A percentile compares a stretch with the other conserved stretches of the same genome.
Conservation (phyloP, 2,888 invertebrate species). For the Cheilosia urbana region DNA sequence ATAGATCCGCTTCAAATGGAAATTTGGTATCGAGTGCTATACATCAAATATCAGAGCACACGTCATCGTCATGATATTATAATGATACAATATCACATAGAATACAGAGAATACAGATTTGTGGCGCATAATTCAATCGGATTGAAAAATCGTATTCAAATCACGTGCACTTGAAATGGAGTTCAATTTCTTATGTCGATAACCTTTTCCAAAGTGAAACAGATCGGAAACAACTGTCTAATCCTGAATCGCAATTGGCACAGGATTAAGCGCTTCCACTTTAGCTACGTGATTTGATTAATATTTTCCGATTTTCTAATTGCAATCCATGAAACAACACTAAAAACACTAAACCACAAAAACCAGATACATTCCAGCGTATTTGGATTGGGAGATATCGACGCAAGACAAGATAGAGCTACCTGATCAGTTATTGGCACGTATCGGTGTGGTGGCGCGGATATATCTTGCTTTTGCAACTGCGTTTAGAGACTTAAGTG, state of each 20-base stretch:
- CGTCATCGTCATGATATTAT: constrained; percentile 49
- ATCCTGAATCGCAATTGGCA: constrained; percentile 25
- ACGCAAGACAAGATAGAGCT: constrained; percentile 9
- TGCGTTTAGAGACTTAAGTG: not conserved
- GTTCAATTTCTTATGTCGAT: constrained; percentile 56
- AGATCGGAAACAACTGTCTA: not conserved
- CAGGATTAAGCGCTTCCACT: constrained; percentile 24
- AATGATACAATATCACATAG: constrained; percentile 51
- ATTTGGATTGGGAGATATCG: constrained; percentile 8
- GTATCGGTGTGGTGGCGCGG: constrained; percentile 22
- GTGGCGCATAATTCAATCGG: constrained; percentile 52
- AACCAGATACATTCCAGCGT: constrained; percentile 10
- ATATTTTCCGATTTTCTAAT: constrained; percentile 25
- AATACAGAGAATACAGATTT: constrained; percentile 35
- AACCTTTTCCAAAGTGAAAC: constrained; percentile 23
- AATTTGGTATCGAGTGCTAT: constrained; percentile 42
- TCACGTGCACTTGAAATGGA: constrained; percentile 65
- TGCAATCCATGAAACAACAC: constrained; percentile 17
- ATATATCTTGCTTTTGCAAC: constrained; percentile 14
- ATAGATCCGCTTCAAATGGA: constrained; percentile 52
- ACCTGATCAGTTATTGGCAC: constrained; percentile 40
- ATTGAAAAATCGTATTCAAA: constrained; percentile 52
- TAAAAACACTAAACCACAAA: constrained; percentile 14
- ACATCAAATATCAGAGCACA: constrained; percentile 42
- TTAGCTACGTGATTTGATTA: constrained; percentile 47